Base-by-base conservation (phyloP, 1,140 invertebrate species). In the Hormaphis cornu region DNA sequence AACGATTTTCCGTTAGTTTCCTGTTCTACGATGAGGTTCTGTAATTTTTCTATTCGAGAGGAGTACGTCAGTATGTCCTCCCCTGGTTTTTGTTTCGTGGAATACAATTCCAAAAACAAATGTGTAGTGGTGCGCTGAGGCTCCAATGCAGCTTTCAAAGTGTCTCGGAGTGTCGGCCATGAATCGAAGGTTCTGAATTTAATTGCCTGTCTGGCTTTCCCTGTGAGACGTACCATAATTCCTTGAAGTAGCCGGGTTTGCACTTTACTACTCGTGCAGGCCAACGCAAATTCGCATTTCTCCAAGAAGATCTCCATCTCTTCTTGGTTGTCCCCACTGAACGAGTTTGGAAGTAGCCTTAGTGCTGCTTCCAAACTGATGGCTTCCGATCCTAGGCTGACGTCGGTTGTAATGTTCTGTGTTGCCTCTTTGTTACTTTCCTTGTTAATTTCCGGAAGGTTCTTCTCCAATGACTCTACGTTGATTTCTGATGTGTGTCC, bases 241-340 rank as follows among this genome's bases (percentile, higher is more conserved):
- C 24, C 50, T n/a, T 53, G 26, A n/a, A 53, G 50, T n/a, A 53
- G n/a, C 4, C 50, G 28, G n/a, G 28, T 26, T 26, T 28, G 24
- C 14, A 30, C 50, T 28, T 28, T 53, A 18, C 24, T n/a, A 28
- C 14, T 30, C 7, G 28, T 30, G 26, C 50, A 53, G 3, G 24
- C 26, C 14, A 53, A n/a, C n/a, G 50, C 50, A 53, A 44, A 53
- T 53, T 53, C 50, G 16, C 50, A 53, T n/a, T 30, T 53, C n/a
- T 53, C 50, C 14, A 53, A 9, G 50, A 53, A 53, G 40, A 44
- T 44, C n/a, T 44, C 40, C 12, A 44, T 14, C n/a, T 44, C 12
- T 44, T 44, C 40, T 44, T 16, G 12, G 40, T 44, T 18, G 10
- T 44, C n/a, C n/a, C 40, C 40, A 18, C n/a, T 18, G 40, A 44